Conservation (phyloP, 2,888 invertebrate species). For the Galerucella calmariensis region DNA sequence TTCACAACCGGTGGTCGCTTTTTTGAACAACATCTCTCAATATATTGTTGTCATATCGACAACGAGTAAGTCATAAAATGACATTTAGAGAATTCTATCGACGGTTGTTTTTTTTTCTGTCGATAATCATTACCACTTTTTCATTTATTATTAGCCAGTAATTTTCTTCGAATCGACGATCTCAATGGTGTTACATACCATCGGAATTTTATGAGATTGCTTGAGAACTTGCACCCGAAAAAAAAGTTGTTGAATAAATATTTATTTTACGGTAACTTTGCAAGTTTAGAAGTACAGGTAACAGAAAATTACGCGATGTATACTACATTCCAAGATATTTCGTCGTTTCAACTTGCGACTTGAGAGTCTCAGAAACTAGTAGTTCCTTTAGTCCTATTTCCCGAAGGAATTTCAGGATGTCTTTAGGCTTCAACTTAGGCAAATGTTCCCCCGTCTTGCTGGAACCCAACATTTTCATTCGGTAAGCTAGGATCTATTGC, state of each 20-base stretch:
- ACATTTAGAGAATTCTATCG: slow-evolving; percentile 42
- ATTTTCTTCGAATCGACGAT: slow-evolving; percentile 37
- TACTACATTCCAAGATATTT: no score
- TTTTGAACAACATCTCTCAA: slow-evolving; percentile 33
- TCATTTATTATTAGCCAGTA: slow-evolving; percentile 25
- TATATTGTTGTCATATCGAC: slow-evolving; percentile 44
- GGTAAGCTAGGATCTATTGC: no score
- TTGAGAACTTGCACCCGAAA: slow-evolving; percentile 25
- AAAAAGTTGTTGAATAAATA: slow-evolving; percentile 2
- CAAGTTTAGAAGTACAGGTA: background rate
- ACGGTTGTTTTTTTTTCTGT: slow-evolving; percentile 31
- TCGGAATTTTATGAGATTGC: slow-evolving; percentile 45
- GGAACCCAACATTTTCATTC: no score
- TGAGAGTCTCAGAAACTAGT: no score
- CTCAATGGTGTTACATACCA: slow-evolving; percentile 42
- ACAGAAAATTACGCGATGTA: no score
- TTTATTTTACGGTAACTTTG: background rate
- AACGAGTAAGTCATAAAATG: slow-evolving; percentile 46
- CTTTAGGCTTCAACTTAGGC: no score
- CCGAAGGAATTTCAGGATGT: no score
- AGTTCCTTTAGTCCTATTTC: no score
- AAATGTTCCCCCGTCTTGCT: no score
- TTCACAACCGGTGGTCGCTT: slow-evolving; percentile 54
- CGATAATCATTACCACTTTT: slow-evolving; percentile 31
- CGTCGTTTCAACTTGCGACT: no score